Evolutionary conservation across 2,797 vertebrate genomes (phyloP).

Genomic region (Anguilla anguilla): DNA sequence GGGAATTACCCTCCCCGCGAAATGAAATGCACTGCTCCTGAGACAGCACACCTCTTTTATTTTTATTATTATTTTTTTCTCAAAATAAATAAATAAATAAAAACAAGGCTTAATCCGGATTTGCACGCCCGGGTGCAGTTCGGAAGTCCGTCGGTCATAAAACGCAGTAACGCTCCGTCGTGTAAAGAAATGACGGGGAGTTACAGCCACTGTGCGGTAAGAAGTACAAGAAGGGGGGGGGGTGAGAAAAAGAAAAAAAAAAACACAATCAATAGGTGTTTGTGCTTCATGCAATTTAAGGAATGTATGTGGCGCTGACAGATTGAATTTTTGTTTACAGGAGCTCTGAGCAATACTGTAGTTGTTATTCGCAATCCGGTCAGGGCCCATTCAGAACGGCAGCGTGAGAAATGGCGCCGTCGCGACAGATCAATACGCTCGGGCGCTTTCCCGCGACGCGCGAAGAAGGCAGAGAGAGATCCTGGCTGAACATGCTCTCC

Average conservation of each 20-base stretch:
- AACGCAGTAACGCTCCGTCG: neutral
- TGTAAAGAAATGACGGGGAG: neutral
- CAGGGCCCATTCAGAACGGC: slow-evolving; percentile 25
- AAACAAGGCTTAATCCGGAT: neutral
- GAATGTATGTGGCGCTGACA: slow-evolving; percentile 38
- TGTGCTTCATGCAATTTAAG: slow-evolving; percentile 29
- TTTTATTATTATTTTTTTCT: neutral
- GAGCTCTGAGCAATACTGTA: slow-evolving; percentile 23
- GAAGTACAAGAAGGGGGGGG: neutral
- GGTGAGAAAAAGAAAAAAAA: neutral
- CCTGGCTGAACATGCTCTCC: neutral
- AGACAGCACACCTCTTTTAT: neutral
- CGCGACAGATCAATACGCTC: slow-evolving; percentile 45
- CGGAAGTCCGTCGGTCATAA: neutral
- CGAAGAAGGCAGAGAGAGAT: slow-evolving; percentile 7
- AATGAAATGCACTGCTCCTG: too few relatives aligned
- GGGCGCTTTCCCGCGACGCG: slow-evolving; percentile 31
- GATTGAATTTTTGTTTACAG: slow-evolving; percentile 36
- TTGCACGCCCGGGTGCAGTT: neutral
- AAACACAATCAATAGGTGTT: neutral
- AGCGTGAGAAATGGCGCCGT: slow-evolving; percentile 31
- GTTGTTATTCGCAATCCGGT: slow-evolving; percentile 35
- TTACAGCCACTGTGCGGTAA: neutral
- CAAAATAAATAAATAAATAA: neutral
- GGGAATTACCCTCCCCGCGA: neutral